Evolutionary conservation across 2,797 vertebrate species (phyloP), one percentile per base, ranked within the genome.

Genomic region (Odontamblyopus lacepedii): DNA sequence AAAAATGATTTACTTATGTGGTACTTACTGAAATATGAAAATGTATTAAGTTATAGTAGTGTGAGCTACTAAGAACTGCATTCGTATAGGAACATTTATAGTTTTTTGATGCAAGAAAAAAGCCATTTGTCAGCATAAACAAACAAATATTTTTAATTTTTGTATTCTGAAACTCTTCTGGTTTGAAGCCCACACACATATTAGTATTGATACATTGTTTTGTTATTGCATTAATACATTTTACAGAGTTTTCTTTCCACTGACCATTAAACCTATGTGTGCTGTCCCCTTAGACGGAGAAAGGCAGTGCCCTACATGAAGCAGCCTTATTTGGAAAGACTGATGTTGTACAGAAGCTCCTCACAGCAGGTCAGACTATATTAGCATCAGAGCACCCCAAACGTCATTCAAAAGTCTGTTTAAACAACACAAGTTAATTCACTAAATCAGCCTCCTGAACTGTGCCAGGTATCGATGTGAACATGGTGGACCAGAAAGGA

Each of bases 251-350:
- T 23, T 61, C 2, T 30, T 61, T 63, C 11, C 53, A 59, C 50
- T n/a, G 72, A 44, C 60, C 61, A 44, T 69, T 26, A 23, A 48
- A 48, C 4, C 29, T 69, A 23, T 3, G 19, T 55, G 18, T 71
- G 6, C 51, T 69, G 65, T 67, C 16, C 80, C 16, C 48, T 57
- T 92, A 99, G 98, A 99, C 97, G 70, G 97, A 99, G 91, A 99
- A 97, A 92, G 98, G 98, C 92, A 99, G 97, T 77, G 98, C 98
- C 87, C 97, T 99, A 88, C 97, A 99, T 51, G 98, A 99, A 93
- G 98, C 98, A 51, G 98, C 97, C 83, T 94, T 98, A 85, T 99
- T 94, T 91, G 98, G 98, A 83, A 99, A 99, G 94, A 95, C 94
- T 8, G 97, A 98, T 80, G 97, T 99, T 90, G 98, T 99, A 51